Conservation (phyloP, 2,113 vertebrate species). For the Otocyon megalotis region DNA sequence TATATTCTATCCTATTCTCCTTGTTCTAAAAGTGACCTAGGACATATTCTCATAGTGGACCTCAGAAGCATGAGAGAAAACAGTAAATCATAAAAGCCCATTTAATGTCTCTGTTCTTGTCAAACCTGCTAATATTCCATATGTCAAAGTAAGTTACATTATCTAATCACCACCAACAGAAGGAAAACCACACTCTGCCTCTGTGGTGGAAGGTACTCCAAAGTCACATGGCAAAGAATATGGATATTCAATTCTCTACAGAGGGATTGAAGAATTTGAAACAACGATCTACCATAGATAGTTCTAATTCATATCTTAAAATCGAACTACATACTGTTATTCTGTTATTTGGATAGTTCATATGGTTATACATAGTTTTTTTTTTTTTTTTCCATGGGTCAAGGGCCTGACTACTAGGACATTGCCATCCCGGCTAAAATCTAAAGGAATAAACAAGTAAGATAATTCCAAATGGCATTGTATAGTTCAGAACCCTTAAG, state of each 20-base stretch:
- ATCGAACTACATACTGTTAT: background rate
- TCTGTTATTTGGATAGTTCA: background rate
- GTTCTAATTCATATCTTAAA: background rate
- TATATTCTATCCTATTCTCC: background rate
- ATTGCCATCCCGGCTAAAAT: background rate
- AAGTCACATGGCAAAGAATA: background rate
- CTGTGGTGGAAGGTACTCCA: background rate
- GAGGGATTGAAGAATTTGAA: background rate
- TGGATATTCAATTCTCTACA: background rate
- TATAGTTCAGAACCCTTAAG: background rate
- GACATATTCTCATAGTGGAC: background rate
- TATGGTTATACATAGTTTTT: background rate
- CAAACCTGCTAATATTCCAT: background rate
- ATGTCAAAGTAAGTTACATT: background rate
- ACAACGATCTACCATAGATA: background rate
- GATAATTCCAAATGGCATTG: background rate
- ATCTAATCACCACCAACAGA: background rate
- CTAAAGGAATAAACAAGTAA: slow-evolving; percentile 1
- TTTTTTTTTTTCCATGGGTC: background rate
- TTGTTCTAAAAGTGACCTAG: background rate
- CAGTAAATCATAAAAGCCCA: background rate
- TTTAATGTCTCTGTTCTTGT: background rate
- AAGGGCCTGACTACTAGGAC: background rate
- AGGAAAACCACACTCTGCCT: background rate
- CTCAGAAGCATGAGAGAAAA: background rate